A percentile compares a stretch with the other conserved stretches of the same genome.
Evolutionary conservation across 2,888 invertebrate genomes (phyloP).

Genomic region (Cosmorhoe ocellata): DNA sequence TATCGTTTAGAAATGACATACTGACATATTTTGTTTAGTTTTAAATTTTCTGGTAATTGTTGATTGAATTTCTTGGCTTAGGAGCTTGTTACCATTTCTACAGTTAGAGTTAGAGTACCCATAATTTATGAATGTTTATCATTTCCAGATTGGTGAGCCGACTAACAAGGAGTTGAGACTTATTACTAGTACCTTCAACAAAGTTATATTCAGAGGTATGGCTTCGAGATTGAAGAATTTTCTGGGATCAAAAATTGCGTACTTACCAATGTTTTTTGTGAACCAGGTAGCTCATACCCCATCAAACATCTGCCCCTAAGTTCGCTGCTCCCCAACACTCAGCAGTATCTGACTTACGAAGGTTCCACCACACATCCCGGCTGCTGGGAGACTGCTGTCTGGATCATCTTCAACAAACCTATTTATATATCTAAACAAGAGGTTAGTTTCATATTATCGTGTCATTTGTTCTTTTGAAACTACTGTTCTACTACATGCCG

Average conservation of each 20-base stretch:
- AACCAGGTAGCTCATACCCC: conserved; percentile 89
- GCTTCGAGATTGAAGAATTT: no score
- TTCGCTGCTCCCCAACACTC: conserved; percentile 94
- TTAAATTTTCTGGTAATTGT: no score
- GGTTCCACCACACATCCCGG: conserved; percentile 98
- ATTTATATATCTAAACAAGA: conserved; percentile 98
- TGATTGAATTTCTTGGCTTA: no score
- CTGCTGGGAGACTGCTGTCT: conserved; percentile 99
- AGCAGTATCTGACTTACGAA: conserved; percentile 98
- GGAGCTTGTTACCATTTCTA: no score
- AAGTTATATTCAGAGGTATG: conserved; percentile 93
- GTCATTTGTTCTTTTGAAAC: no score
- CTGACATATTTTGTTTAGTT: no score
- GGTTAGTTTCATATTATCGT: no score
- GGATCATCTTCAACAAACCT: conserved; percentile 99
- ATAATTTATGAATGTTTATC: background rate
- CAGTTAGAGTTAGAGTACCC: no score
- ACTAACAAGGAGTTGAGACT: conserved; percentile 93
- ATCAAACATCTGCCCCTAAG: conserved; percentile 93
- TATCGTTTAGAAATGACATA: no score
- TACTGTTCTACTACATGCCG: no score
- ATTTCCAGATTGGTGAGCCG: conserved; percentile 90
- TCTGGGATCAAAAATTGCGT: no score
- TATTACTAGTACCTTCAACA: conserved; percentile 93
- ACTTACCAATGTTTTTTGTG: no score